These are phyloP conservation scores for Ferdinandea cuprea DNA, from an alignment of 2,888 invertebrate genomes.

Conservation along the genomic window DNA sequence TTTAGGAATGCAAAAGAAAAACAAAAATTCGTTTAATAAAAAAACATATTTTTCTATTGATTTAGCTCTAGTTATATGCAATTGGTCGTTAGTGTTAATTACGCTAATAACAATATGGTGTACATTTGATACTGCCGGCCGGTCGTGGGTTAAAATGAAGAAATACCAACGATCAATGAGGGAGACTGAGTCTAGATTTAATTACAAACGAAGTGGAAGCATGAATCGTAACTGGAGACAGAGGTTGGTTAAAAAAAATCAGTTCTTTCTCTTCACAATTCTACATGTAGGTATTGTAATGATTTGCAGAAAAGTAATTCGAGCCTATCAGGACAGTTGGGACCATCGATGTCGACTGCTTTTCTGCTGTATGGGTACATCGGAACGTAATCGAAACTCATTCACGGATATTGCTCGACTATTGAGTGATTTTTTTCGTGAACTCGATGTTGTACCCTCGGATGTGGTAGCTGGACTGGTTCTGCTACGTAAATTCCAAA, in stretches of 20 bases:
- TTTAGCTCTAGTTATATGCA: constrained; percentile 89
- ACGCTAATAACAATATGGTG: constrained; percentile 92
- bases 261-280: not conserved
- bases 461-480: constrained; percentile 94
- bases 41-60: constrained; percentile 47
- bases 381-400: constrained; percentile 90
- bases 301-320: constrained; percentile 89
- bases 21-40: not conserved
- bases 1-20: too few relatives aligned
- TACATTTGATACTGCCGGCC: constrained; percentile 93
- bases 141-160: constrained; percentile 95
- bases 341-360: constrained; percentile 91
- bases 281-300: not conserved
- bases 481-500: constrained; percentile 90
- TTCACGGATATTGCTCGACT: constrained; percentile 93
- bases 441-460: constrained; percentile 93
- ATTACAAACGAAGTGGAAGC: constrained; percentile 90
- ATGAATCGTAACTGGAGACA: constrained; percentile 92
- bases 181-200: constrained; percentile 89
- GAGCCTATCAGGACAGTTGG: constrained; percentile 95
- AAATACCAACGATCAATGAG: constrained; percentile 92
- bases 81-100: constrained; percentile 89
- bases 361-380: constrained; percentile 92
- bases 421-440: constrained; percentile 93
- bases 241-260: constrained; percentile 84